These are phyloP conservation scores for Liopterus haemorrhoidalis DNA, from an alignment of 2,888 invertebrate species.

Conservation along the genomic window DNA sequence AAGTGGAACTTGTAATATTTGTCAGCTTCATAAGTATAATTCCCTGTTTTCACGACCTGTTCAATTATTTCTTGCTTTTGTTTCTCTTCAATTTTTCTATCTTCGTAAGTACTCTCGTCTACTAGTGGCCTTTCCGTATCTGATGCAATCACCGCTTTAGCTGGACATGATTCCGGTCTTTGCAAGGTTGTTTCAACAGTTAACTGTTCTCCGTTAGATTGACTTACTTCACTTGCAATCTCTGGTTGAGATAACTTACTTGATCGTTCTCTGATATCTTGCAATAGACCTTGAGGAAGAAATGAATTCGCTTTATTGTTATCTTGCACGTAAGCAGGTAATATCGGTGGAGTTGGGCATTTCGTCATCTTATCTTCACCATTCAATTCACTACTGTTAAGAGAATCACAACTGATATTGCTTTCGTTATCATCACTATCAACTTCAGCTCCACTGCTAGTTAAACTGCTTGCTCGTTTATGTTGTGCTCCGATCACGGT, in stretches of 20 bases:
- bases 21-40: conserved; percentile 64
- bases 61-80: conserved; percentile 45
- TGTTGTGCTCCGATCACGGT: conserved; percentile 53
- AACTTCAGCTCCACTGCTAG: conserved; percentile 58
- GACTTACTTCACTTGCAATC: conserved; percentile 32
- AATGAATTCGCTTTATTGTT: conserved; percentile 43
- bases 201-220: conserved; percentile 61
- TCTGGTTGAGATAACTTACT: conserved; percentile 46
- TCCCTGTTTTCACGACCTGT: conserved; percentile 49
- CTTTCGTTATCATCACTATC: conserved; percentile 61
- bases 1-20: conserved; percentile 78
- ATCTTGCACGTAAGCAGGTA: conserved; percentile 35
- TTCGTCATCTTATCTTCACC: conserved; percentile 45
- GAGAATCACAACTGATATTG: conserved; percentile 75
- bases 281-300: conserved; percentile 61
- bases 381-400: conserved; percentile 66
- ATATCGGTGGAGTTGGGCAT: conserved; percentile 37
- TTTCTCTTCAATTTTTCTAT: conserved; percentile 52
- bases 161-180: conserved; percentile 1
- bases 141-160: conserved; percentile 1
- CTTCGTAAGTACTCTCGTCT: conserved; percentile 64
- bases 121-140: conserved; percentile 41
- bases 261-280: conserved; percentile 64
- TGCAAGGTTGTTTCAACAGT: neutral
- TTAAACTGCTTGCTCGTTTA: conserved; percentile 52